Evolutionary conservation across 2,797 vertebrate genomes (phyloP).

Genomic region (Darevskia nairensis): DNA sequence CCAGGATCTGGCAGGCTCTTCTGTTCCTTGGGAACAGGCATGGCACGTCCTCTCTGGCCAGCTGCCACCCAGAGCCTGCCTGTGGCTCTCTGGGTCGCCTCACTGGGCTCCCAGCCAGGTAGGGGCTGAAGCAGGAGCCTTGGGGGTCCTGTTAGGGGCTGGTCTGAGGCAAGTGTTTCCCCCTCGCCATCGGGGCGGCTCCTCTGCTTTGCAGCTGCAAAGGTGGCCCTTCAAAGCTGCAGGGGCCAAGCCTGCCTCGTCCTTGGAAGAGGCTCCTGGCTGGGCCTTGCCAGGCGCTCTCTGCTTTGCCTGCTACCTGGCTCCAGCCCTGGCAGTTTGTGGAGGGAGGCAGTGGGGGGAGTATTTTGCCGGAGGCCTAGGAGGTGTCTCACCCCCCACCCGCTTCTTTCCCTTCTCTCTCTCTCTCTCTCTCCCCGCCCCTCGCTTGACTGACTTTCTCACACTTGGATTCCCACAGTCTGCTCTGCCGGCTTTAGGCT

Average conservation of each 20-base stretch:
- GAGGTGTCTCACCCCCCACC: background rate
- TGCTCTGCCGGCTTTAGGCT: constrained; percentile 80
- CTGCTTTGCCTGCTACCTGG: background rate
- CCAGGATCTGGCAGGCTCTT: too few relatives aligned
- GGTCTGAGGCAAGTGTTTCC: too few relatives aligned
- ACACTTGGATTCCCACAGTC: constrained; percentile 89
- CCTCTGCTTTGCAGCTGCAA: too few relatives aligned
- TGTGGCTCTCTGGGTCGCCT: too few relatives aligned
- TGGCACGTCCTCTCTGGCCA: too few relatives aligned
- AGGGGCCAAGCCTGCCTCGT: background rate
- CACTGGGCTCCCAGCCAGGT: too few relatives aligned
- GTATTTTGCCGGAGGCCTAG: constrained; percentile 66
- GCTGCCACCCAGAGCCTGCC: too few relatives aligned
- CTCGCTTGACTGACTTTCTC: constrained; percentile 91
- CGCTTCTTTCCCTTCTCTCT: background rate
- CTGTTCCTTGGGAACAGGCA: too few relatives aligned
- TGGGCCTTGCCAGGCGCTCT: background rate
- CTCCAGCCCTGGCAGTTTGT: constrained; percentile 22
- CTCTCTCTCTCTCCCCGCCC: constrained; percentile 43
- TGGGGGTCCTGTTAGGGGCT: too few relatives aligned
- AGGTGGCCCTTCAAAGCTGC: too few relatives aligned
- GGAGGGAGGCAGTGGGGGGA: constrained; percentile 48
- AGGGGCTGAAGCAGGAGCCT: too few relatives aligned
- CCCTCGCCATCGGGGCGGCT: too few relatives aligned
- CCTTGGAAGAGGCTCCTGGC: background rate